Evolutionary conservation across 1,140 invertebrate genomes (phyloP), one percentile per base, ranked within the genome.

Genomic region (Sitobion miscanthi): DNA sequence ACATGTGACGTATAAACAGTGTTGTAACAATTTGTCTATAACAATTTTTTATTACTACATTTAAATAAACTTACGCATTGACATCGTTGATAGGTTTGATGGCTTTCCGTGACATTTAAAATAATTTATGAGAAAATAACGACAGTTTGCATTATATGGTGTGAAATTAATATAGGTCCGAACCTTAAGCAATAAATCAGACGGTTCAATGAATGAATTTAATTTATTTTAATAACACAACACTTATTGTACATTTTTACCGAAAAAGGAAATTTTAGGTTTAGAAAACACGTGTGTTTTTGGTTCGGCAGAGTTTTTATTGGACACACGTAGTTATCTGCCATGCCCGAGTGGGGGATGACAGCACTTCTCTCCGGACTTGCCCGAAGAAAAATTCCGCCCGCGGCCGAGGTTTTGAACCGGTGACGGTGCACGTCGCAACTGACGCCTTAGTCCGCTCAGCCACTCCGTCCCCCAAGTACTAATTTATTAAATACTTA

Each of bases 21-120:
- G 30, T n/a, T 17, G n/a, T n/a, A 77, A n/a, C n/a, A 77, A n/a
- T 77, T 77, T 77, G 62, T 77, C 62, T 77, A n/a, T 77, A 77
- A 77, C 14, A 17, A 17, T n/a, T 77, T 77, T 77, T 77, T 77
- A 77, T 35, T n/a, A 77, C 62, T 17, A 17, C 62, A n/a, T 77
- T 77, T 77, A 77, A 77, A 77, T 77, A 77, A 77, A 77, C 62
- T 77, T 77, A 77, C 30, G 17, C 62, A 77, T 77, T n/a, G 62
- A 77, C 62, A 77, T 77, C 30, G 30, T 77, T 77, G 62, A 77
- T 77, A 6, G 30, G n/a, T 77, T 77, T 77, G 30, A 77, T 77
- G 30, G 62, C 62, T 77, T 77, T 77, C 62, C 14, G 30, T 35
- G 62, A 77, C 30, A n/a, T 77, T 77, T 77, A 77, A n/a, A 77